phyloP scores from a whole-genome alignment of 2,888 invertebrate genomes.

The Melangyna quadrimaculata region DNA sequence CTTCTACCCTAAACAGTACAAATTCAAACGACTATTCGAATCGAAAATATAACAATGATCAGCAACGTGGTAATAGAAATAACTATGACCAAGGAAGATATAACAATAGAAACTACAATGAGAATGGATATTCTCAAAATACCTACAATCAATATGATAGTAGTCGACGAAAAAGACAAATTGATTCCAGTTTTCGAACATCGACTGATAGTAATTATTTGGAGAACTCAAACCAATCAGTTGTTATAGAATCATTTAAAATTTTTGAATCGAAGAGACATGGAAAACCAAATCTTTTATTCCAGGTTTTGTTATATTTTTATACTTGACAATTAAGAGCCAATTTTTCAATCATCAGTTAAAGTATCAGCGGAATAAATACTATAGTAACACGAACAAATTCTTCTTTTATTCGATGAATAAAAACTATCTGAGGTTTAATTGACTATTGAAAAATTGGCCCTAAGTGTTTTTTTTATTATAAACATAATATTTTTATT shows the following conservation, averaged over 20 bases:
- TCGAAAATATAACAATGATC: constrained; percentile 75
- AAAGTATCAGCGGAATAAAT: no score
- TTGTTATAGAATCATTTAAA: constrained; percentile 84
- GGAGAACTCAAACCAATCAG: constrained; percentile 75
- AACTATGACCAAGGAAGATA: constrained; percentile 65
- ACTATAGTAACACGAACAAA: no score
- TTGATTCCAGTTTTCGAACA: constrained; percentile 77
- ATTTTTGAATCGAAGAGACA: constrained; percentile 89
- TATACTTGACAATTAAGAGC: constrained; percentile 18
- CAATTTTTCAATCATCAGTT: no score
- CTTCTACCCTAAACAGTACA: constrained; percentile 72
- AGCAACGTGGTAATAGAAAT: constrained; percentile 57
- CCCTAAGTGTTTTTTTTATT: not conserved
- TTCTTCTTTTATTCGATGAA: no score
- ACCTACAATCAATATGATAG: constrained; percentile 73
- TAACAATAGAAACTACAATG: constrained; percentile 72
- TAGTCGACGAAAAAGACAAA: constrained; percentile 75
- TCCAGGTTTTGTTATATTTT: constrained; percentile 84
- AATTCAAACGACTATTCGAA: constrained; percentile 62
- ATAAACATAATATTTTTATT: not conserved
- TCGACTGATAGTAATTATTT: constrained; percentile 74
- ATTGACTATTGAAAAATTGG: no score
- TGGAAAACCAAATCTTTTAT: constrained; percentile 87
- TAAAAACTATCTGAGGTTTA: no score
- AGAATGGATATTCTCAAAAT: constrained; percentile 65